Evolutionary conservation across 2,888 invertebrate species (phyloP), one percentile per base, ranked within the genome.

Genomic region (Drosophila sordidula): DNA sequence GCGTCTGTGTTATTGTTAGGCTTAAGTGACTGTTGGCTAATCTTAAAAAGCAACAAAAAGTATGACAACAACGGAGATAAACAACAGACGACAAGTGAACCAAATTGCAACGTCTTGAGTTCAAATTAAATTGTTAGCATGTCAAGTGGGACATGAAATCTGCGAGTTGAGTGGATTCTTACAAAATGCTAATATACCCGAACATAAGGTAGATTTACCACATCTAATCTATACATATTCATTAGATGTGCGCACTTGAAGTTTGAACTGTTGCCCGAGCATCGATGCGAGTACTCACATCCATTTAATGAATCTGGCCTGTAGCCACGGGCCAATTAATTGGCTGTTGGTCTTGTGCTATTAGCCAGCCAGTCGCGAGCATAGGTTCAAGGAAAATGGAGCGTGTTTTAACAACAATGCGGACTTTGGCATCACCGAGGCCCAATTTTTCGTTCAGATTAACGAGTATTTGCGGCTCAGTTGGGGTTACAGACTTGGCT

Each of bases 91-190:
- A 12, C 54, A 66, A 56, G 47, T 56, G 46, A 64, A 42, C 49
- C 22, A 65, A 84, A 84, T 87, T 86, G 67, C 77, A 87, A 65
- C 49, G 59, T 70, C 70, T 71, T 56, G 69, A 54, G 89, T 89
- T 86, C 87, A 84, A 88, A 89, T 89, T 84, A 89, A 89, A 89
- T 88, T 79, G 89, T 88, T 89, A 86, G 87, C 87, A 58, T 83
- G 89, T 89, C 89, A 84, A 88, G 83, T 84, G 89, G 89, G 61
- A 88, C 87, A 83, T 89, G 83, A 76, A 89, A 89, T 86, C 36
- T 25, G 25, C 70, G 55, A 44, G 67, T 36, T 78, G 55, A 69
- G 63, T 87, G 85, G 32, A 52, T 89, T 84, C 89, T 81, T 87
- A 65, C 86, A 71, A 83, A 78, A 87, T 59, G 8, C 56, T 65